Evolutionary conservation across 2,797 vertebrate genomes (phyloP), one percentile per base, ranked within the genome.

Genomic region (Crocodylus rhombifer): DNA sequence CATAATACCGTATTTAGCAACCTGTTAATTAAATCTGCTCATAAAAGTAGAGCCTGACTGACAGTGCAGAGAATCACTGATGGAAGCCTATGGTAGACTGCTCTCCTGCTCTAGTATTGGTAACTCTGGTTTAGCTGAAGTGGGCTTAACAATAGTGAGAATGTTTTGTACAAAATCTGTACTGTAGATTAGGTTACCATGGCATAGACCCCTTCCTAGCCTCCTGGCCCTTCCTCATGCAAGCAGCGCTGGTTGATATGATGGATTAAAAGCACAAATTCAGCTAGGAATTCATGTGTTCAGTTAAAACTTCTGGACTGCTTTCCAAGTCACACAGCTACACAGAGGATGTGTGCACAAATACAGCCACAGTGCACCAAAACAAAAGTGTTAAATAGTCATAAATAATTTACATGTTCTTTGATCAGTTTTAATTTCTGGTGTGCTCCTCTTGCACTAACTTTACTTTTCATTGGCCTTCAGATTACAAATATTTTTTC

Each of bases 221-320:
- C 42, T 10, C 42, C 42, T 51, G 9, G 42, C 42, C 42, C 42
- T 51, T 51, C 42, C 10, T 51, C 42, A 51, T 51, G 42, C 42
- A 51, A 51, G 42, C 42, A 51, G 42, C 10, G 42, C 42, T 51
- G 42, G 42, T 51, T 51, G 42, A 51, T 91, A 80, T 90, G 91
- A 91, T 36, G 84, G 89, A 94, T 93, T 87, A 95, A 91, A 94
- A 81, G 87, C 62, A 78, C 77, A 42, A 87, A 91, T 96, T 96
- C 91, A 95, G 58, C 55, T 90, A 71, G 93, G 87, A 94, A 80
- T 84, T 81, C 80, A 80, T 65, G 58, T 63, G n/a, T 69, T 88
- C 61, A 71, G 89, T 36, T 84, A 69, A 90, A 95, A 95, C 92
- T 95, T 91, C 42, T 16, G 90, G 62, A 69, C 82, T 9, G 0